Base-by-base conservation (phyloP, 2,113 vertebrate genomes). In the Sporophila hypoxantha region DNA sequence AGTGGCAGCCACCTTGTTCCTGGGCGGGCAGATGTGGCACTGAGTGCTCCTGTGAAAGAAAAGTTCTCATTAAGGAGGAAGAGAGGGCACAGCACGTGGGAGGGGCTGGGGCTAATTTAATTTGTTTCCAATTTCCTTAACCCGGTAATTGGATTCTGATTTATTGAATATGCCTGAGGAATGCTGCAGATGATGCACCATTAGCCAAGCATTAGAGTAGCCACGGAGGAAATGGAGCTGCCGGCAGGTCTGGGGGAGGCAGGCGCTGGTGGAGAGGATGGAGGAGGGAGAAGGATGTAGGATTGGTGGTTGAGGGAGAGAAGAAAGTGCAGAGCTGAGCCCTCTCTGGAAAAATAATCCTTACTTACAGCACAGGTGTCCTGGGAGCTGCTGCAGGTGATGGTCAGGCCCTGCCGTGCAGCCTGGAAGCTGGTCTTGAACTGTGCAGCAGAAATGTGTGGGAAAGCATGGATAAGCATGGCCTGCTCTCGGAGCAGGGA, bases 131-230 rank as follows among this genome's bases (percentile, higher is more conserved):
- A 84, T 96, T 96, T 97, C 95, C 95, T 94, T 94, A 95, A 92
- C 87, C 79, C 36, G 4, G 88, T 96, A 96, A 97, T 96, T 96
- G 96, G 95, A 93, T 95, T 96, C 95, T 96, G 96, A 97, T 97
- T 94, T 96, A 97, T 95, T 94, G 96, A 91, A 88, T 77, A 65
- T 66, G 14, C 91, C 95, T 92, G 87, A 90, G 91, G 80, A 84
- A 41, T 1, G 61, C 76, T 90, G 80, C 2, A 22, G 87, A 88
- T 86, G 87, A 87, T 78, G 88, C 74, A n/a, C 93, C 85, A 91
- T 96, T 96, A 97, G 81, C 87, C 23, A 21, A 93, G 92, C 92
- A 80, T 91, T 92, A 83, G 91, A 92, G 89, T 50, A 57, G 68
- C 57, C 34, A 19, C 23, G 5, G 49, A 91, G 25, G 76, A 92